Percentiles rank a stretch among this genome's conserved stretches.
phyloP scores from a whole-genome alignment of 2,797 vertebrate species.

The Bradypodion pumilum region DNA sequence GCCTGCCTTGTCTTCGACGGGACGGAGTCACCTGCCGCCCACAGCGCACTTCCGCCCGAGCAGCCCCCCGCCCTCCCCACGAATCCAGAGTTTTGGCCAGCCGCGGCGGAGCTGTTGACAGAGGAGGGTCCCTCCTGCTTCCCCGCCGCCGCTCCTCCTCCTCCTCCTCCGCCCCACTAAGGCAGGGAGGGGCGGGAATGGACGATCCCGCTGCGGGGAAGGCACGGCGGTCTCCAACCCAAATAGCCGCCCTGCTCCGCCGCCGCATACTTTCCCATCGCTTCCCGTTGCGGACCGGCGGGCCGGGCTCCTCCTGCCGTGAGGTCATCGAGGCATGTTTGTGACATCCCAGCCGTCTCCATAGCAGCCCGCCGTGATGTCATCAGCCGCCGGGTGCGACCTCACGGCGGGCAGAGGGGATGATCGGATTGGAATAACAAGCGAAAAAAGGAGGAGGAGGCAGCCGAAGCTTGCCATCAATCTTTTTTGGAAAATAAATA shows the following conservation, averaged over 20 bases:
- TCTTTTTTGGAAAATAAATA: no score
- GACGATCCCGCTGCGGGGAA: conserved; percentile 60
- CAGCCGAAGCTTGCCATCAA: no score
- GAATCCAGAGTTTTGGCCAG: neutral
- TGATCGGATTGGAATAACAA: conserved; percentile 69
- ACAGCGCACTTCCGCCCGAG: no score
- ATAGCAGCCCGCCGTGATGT: conserved; percentile 66
- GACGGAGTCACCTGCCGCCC: neutral
- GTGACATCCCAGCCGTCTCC: conserved; percentile 64
- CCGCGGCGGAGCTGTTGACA: conserved; percentile 4
- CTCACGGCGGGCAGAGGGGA: conserved; percentile 59
- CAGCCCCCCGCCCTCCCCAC: neutral
- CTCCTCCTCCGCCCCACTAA: neutral
- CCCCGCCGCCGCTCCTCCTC: neutral
- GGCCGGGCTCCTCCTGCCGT: conserved; percentile 70
- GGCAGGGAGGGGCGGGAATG: neutral
- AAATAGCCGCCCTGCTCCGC: conserved; percentile 67
- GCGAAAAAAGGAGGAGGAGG: neutral
- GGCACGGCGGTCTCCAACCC: conserved; percentile 58
- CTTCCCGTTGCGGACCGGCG: conserved; percentile 57
- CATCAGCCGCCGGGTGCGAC: conserved; percentile 58
- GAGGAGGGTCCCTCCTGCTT: neutral
- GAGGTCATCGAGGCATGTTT: conserved; percentile 69
- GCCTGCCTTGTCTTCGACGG: no score
- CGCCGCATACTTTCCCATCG: conserved; percentile 66